These are phyloP conservation scores for Drosophila tanythrix DNA, from an alignment of 2,888 invertebrate species.

Conservation along the genomic window DNA sequence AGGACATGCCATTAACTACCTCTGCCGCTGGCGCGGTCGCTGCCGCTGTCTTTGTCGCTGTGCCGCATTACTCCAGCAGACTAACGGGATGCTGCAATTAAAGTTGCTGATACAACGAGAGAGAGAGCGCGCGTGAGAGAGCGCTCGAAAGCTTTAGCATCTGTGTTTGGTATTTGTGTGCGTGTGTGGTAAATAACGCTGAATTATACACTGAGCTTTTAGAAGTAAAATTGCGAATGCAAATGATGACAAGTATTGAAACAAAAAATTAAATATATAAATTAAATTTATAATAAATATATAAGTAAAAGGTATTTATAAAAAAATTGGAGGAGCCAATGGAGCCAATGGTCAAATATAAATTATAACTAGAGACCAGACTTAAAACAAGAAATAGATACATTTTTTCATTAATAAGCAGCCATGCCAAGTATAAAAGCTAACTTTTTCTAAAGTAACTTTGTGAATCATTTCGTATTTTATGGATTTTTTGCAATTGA, in stretches of 20 bases:
- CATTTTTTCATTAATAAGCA: background rate
- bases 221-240: background rate
- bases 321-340: background rate
- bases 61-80: slow-evolving; percentile 39
- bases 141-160: slow-evolving; percentile 34
- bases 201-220: slow-evolving; percentile 30
- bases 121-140: slow-evolving; percentile 20
- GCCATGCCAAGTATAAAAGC: background rate
- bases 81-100: slow-evolving; percentile 68
- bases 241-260: background rate
- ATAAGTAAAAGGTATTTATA: background rate
- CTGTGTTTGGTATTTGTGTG: slow-evolving; percentile 8
- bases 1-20: slow-evolving; percentile 59
- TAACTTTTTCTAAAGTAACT: background rate
- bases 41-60: slow-evolving; percentile 23
- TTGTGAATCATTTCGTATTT: background rate
- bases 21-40: slow-evolving; percentile 23
- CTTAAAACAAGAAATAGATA: background rate
- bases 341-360: background rate
- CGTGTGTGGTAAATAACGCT: slow-evolving; percentile 57
- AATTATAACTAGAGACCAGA: background rate
- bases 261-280: too few species aligned
- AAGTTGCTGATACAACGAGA: slow-evolving; percentile 35
- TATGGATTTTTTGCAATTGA: background rate
- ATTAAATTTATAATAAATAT: background rate